Base-by-base conservation (phyloP, 2,888 invertebrate genomes). In the Electrophaes corylata region DNA sequence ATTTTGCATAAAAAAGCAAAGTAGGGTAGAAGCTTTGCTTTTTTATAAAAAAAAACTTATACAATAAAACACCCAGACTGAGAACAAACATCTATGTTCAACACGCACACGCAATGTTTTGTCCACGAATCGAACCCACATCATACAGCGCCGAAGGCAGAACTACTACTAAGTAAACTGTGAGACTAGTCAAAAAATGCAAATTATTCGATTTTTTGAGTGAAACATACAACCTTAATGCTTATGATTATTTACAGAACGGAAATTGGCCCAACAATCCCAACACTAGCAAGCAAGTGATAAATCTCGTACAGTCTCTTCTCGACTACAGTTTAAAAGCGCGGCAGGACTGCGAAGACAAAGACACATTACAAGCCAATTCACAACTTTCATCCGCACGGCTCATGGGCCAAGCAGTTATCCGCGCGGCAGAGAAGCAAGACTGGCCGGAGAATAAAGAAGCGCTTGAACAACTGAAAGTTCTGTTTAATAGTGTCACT, bases 331-430 rank as follows among this genome's bases (percentile, higher is more conserved):
- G 94, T 57, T 72, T 94, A 35, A 91, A 92, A 59, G 94, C 94
- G 1, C 78, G 86, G 1, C 81, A 89, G 40, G 88, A 89, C 6
- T 82, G 88, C 0, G 81, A 82, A 5, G 88, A 88, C 1, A 88
- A 86, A 8, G 93, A 93, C 16, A 89, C 88, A 45, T 84, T 86
- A 1, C 91, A 92, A 78, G 91, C 92, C 0, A 87, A 92, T 12
- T 93, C 93, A 11, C 93, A 93, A 62, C 67, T 94, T 0, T 93
- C 93, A 0, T 94, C 94, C 0, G 93, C 94, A 0, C 82, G 94
- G 0, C 75, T 94, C n/a, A 91, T 92, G 0, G 89, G 89, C 1
- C 93, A 93, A 52, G 92, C 92, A 0, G 93, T 93, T n/a, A 72
- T 93, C 29, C 81, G 91, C 37, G 91, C 92, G 0, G 85, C 83